Evolutionary conservation across 2,797 vertebrate genomes (phyloP), one percentile per base, ranked within the genome.

Genomic region (Mareca penelope): DNA sequence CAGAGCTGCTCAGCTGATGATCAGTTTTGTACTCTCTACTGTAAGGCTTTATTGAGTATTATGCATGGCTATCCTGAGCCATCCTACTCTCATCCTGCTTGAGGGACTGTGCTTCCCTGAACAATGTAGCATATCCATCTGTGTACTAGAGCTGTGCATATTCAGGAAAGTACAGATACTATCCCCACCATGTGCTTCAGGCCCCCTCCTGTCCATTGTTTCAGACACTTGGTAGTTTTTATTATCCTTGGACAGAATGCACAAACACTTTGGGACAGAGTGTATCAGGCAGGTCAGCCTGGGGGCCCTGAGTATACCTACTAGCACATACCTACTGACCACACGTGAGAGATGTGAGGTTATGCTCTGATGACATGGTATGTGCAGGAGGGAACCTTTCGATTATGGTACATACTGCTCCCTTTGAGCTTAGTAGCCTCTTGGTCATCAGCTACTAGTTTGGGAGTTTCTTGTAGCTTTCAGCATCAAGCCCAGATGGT

Each of bases 281-380:
- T 37, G 4, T 24, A 40, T 56, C 12, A 16, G 46, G 31, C 15
- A 35, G 7, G 7, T 80, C 37, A 69, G 50, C 10, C 19, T 48
- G 35, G 33, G 72, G 11, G 78, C 50, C 37, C 19, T n/a, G 50
- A 44, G 22, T 44, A 37, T 23, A 16, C 46, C 46, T 23, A 48
- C 3, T 26, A 33, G 13, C 68, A 10, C 44, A 18, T 61, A 37
- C 55, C 26, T 31, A 7, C 5, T 31, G 57, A 68, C 8, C 19
- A 18, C 17, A 75, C 22, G 12, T 1, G 12, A 65, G 31, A 15
- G 28, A 55, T 7, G 0, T 59, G 35, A 77, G 26, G 83, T 83
- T 31, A 6, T 0, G 0, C 33, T 80, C 13, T 28, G 55, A 79
- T n/a, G 57, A 61, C 9, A 4, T 0, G 0, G 57, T 40, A 31